Evolutionary conservation across 1,140 invertebrate species (phyloP).

Genomic region (Diorhabda elongata): DNA sequence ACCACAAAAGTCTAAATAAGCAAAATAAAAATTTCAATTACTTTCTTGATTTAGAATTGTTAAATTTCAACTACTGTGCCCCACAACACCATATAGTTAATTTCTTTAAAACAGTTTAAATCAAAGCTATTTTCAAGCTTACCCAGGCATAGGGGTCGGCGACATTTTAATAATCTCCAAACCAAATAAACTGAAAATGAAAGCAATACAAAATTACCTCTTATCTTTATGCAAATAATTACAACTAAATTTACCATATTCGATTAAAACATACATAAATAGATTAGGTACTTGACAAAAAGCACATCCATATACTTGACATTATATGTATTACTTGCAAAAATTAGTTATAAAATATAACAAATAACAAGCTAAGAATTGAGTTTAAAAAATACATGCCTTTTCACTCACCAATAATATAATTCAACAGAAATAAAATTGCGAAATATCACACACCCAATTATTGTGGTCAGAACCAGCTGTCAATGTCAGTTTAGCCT

Average conservation of each 20-base stretch:
- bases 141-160: constrained; percentile 46
- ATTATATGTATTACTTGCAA: neutral
- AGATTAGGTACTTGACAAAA: neutral
- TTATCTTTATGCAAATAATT: neutral
- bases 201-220: neutral
- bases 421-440: neutral
- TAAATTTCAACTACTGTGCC: constrained; percentile 9
- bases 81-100: neutral
- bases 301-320: neutral
- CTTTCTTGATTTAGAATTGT: neutral
- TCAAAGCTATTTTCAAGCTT: constrained; percentile 29
- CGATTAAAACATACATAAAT: neutral
- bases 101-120: neutral
- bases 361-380: neutral
- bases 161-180: constrained; percentile 38
- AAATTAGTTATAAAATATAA: neutral
- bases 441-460: neutral
- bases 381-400: neutral
- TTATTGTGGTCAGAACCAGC: neutral
- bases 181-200: neutral
- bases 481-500: neutral
- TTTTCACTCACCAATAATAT: neutral
- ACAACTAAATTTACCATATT: neutral
- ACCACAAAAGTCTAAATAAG: no score
- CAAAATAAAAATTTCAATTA: no score